phyloP scores from a whole-genome alignment of 2,888 invertebrate genomes.

The Chorisops tibialis region DNA sequence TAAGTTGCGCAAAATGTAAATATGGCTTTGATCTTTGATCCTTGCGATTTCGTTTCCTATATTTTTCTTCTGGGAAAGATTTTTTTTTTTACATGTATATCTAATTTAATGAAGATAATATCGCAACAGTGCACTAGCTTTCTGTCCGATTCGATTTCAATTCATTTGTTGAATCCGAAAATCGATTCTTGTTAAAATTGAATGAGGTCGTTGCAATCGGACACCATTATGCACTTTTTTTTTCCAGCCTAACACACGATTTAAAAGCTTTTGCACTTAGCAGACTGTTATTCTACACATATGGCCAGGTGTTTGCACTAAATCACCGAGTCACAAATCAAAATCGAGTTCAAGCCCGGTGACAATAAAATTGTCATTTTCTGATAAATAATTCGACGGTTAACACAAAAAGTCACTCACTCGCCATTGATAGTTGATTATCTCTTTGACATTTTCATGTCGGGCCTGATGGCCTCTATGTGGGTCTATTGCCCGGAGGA shows the following conservation, averaged over 20 bases:
- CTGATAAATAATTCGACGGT: constrained; percentile 32
- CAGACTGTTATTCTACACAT: constrained; percentile 4
- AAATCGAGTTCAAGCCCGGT: constrained; percentile 22
- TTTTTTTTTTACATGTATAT: too few species aligned
- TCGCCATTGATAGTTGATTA: constrained; percentile 28
- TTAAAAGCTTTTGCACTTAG: constrained; percentile 25
- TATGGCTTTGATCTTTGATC: constrained; percentile 13
- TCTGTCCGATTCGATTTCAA: too few species aligned
- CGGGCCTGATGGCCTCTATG: constrained; percentile 3
- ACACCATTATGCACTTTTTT: not conserved
- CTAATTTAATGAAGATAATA: too few species aligned
- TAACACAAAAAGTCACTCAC: constrained; percentile 33
- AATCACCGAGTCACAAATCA: constrained; percentile 26
- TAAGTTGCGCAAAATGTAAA: not conserved
- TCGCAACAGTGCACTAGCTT: too few species aligned
- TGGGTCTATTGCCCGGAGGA: constrained; percentile 13
- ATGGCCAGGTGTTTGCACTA: constrained; percentile 17
- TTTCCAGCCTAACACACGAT: constrained; percentile 18
- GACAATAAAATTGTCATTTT: constrained; percentile 29
- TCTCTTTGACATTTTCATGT: constrained; percentile 33
- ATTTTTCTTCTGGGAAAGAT: too few species aligned
- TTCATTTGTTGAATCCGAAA: too few species aligned
- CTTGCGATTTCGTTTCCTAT: too few species aligned
- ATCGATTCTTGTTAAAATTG: too few species aligned
- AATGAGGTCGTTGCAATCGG: too few species aligned